Conservation (phyloP, 2,797 vertebrate genomes). For the Sphaeramia orbicularis region DNA sequence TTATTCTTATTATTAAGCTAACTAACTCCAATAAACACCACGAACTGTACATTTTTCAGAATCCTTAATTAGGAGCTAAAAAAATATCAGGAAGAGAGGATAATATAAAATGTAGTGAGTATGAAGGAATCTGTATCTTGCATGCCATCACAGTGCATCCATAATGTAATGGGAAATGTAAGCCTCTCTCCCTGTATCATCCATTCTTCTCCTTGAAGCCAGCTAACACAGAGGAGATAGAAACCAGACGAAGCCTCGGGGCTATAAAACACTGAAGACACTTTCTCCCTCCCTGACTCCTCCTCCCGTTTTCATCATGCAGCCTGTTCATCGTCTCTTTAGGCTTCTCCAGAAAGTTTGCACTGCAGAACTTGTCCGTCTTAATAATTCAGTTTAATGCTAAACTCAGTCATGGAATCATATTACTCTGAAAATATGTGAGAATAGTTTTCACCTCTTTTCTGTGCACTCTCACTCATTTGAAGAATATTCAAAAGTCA, state of each 20-base stretch:
- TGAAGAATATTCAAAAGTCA: constrained; percentile 42
- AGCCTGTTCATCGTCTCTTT: constrained; percentile 66
- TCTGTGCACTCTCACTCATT: background rate
- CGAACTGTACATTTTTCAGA: background rate
- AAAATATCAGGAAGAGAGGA: background rate
- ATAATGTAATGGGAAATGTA: constrained; percentile 58
- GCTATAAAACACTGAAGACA: constrained; percentile 69
- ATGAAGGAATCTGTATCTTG: constrained; percentile 42
- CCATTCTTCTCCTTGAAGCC: constrained; percentile 61
- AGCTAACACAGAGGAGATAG: constrained; percentile 59
- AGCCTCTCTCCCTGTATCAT: constrained; percentile 53
- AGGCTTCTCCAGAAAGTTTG: constrained; percentile 70
- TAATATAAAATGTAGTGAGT: constrained; percentile 18
- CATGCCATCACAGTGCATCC: constrained; percentile 46
- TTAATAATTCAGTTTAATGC: constrained; percentile 69
- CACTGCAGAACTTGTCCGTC: constrained; percentile 64
- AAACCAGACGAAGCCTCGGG: constrained; percentile 74
- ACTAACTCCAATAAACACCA: background rate
- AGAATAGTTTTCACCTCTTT: constrained; percentile 13
- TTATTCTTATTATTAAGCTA: background rate
- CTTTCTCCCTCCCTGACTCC: constrained; percentile 64
- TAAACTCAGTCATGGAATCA: constrained; percentile 46
- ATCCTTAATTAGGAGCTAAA: background rate
- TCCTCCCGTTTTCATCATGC: constrained; percentile 72
- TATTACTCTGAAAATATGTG: constrained; percentile 42